phyloP scores from a whole-genome alignment of 2,888 invertebrate genomes.

The Mythimna pallens region DNA sequence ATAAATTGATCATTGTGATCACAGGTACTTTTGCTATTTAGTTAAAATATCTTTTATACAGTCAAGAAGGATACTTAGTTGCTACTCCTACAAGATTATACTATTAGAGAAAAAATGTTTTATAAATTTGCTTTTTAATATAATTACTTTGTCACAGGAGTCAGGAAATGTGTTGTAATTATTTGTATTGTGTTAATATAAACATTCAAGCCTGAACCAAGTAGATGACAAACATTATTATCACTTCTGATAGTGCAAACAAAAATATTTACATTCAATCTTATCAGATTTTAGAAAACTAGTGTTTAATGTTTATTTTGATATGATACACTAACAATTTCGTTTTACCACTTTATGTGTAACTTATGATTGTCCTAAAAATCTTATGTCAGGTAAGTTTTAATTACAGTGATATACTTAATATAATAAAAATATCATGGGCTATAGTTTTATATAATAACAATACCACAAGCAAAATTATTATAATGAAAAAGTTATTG shows the following conservation, averaged over 20 bases:
- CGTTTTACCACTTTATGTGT: not conserved
- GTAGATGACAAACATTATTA: slow-evolving; percentile 33
- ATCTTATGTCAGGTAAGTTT: not conserved
- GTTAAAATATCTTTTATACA: too few relatives aligned
- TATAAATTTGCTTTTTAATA: not conserved
- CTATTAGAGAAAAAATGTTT: not conserved
- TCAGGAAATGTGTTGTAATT: slow-evolving; percentile 7
- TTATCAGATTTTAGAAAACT: slow-evolving; percentile 43
- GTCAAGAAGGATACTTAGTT: too few relatives aligned
- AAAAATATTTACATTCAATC: slow-evolving; percentile 53
- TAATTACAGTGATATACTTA: not conserved
- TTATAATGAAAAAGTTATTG: not conserved
- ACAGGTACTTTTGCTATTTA: too few relatives aligned
- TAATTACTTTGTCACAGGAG: not conserved
- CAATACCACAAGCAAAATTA: not conserved
- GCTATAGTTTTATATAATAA: not conserved
- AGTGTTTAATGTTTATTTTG: slow-evolving; percentile 31
- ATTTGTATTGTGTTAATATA: slow-evolving; percentile 5
- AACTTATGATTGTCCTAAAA: not conserved
- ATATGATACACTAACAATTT: not conserved
- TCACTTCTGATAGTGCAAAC: slow-evolving; percentile 40
- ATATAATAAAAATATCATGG: not conserved
- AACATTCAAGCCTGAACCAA: slow-evolving; percentile 13
- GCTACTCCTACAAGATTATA: not conserved
- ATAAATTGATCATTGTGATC: not conserved